These are phyloP conservation scores for Leptopterna dolabrata DNA, from an alignment of 2,888 invertebrate species.

Conservation along the genomic window DNA sequence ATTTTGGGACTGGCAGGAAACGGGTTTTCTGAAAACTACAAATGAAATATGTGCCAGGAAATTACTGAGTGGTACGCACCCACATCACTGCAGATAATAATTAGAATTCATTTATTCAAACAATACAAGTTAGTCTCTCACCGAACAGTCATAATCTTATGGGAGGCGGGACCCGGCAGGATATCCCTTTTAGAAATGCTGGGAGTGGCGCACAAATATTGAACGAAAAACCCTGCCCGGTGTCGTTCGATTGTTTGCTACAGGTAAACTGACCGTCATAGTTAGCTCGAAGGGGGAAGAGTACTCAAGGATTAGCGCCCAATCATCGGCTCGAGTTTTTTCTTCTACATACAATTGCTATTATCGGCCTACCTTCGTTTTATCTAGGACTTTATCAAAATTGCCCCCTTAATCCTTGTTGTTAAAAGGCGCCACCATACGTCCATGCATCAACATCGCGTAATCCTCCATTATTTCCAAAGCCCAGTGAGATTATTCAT, in stretches of 20 bases:
- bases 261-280: slow-evolving; percentile 29
- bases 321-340: background rate
- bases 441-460: no score
- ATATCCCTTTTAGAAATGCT: slow-evolving; percentile 50
- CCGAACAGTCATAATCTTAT: background rate
- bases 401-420: background rate
- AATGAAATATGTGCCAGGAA: background rate
- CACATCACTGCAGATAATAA: background rate
- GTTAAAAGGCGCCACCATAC: background rate
- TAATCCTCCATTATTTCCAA: no score
- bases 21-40: no score
- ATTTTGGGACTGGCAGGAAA: no score
- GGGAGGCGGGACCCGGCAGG: slow-evolving; percentile 28
- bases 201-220: slow-evolving; percentile 52
- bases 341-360: background rate
- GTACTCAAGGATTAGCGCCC: slow-evolving; percentile 31
- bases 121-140: background rate
- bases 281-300: slow-evolving; percentile 23
- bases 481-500: no score
- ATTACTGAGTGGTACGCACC: background rate
- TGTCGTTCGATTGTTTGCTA: slow-evolving; percentile 16
- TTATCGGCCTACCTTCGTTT: background rate
- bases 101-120: background rate
- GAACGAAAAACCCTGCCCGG: slow-evolving; percentile 27
- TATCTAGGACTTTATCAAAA: background rate